phyloP scores from a whole-genome alignment of 2,113 vertebrate genomes.

The Thymallus thymallus region DNA sequence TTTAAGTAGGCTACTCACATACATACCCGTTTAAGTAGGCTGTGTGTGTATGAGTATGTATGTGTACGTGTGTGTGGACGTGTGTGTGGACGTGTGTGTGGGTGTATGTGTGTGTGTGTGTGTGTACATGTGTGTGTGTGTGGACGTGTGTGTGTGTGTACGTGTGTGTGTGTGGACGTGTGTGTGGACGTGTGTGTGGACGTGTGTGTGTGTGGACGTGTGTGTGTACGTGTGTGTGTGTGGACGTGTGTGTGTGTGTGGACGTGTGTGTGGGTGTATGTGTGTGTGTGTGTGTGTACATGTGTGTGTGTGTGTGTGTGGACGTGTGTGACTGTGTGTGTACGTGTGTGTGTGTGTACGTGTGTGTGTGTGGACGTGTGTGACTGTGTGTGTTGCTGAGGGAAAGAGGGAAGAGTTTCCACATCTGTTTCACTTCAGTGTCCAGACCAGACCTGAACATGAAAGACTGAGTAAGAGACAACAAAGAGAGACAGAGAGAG shows the following conservation, averaged over 20 bases:
- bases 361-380: too few relatives aligned
- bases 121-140: neutral
- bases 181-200: neutral
- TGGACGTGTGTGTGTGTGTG: neutral
- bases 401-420: conserved; percentile 26
- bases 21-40: neutral
- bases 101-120: neutral
- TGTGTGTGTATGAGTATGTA: neutral
- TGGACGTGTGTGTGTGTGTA: neutral
- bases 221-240: too few relatives aligned
- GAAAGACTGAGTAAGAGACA: conserved; percentile 22
- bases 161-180: neutral
- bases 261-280: neutral
- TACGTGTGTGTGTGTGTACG: too few relatives aligned
- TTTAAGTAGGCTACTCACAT: neutral
- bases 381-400: neutral
- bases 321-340: too few relatives aligned
- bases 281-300: too few relatives aligned
- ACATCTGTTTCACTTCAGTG: conserved; percentile 54
- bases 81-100: too few relatives aligned
- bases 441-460: conserved; percentile 44
- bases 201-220: too few relatives aligned
- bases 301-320: neutral
- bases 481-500: neutral
- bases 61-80: neutral